Base-by-base conservation (phyloP, 2,888 invertebrate genomes). In the Coremacera marginata region DNA sequence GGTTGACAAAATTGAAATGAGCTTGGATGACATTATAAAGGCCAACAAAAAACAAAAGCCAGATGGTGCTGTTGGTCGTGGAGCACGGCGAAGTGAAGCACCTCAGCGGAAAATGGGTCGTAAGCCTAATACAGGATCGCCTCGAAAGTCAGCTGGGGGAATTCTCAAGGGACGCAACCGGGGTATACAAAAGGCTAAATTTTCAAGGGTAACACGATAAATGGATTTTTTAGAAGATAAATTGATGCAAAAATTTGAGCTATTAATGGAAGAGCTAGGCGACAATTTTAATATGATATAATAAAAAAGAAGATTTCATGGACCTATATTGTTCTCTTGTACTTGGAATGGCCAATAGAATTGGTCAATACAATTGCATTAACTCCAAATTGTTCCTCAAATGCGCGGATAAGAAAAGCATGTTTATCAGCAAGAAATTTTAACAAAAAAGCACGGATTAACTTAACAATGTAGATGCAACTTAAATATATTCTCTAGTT, bases 1-100 rank as follows among this genome's bases (percentile, higher is more conserved):
- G 96, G 95, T 94, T 85, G 96, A 97, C 88, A 97, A 96, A 92
- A 96, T 98, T 90, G 98, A 98, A 90, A 95, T 98, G 96, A 97
- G 98, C 87, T 92, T 98, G 83, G 98, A 98, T 89, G 98, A 98
- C 84, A 97, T 98, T 79, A 98, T 98, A 85, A 98, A 96, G 91
- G 94, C 94, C 86, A 94, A 92, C 34, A 82, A 85, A 72, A 87
- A 84, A 90, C 92, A 93, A 80, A 91, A 94, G 70, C 52, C 76
- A 62, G 73, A 68, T 75, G 80, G 90, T 27, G 89, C 91, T 22
- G 92, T 92, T 71, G 88, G 91, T 49, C 91, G 91, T 57, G 88
- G 82, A 63, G 80, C 81, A 63, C 84, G 87, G 55, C 77, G 90
- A 72, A 90, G 90, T 60, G 90, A 90, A 75, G 89, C 90, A 79